A percentile compares a stretch with the other conserved stretches of the same genome.
phyloP scores from a whole-genome alignment of 2,797 vertebrate species.

The Lagorchestes hirsutus region DNA sequence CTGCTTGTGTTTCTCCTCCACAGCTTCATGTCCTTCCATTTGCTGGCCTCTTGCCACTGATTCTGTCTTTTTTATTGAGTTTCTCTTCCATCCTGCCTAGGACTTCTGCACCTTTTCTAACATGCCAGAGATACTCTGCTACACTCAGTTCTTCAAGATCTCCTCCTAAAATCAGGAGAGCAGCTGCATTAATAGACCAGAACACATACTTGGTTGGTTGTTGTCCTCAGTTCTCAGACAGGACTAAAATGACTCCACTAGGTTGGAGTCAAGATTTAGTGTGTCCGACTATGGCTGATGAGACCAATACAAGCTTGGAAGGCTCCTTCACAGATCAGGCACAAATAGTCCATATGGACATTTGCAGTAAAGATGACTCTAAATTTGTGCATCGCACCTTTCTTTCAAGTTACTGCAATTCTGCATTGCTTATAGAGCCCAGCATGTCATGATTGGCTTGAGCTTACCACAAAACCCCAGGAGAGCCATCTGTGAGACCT shows the following conservation, averaged over 20 bases:
- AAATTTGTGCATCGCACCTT: background rate
- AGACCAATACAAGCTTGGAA: background rate
- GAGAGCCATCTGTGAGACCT: background rate
- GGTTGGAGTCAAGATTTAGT: background rate
- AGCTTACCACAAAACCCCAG: background rate
- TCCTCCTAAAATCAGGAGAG: background rate
- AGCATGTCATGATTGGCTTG: background rate
- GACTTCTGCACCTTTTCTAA: background rate
- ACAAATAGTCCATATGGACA: background rate
- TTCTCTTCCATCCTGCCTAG: background rate
- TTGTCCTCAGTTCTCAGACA: background rate
- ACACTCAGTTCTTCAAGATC: background rate
- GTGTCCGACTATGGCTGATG: background rate
- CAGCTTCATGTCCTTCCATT: background rate
- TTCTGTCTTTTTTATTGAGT: background rate
- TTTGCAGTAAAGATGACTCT: background rate
- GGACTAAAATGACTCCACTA: background rate
- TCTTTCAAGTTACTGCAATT: background rate
- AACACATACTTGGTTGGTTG: background rate
- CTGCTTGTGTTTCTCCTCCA: background rate
- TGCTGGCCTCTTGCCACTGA: background rate
- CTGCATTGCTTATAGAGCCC: background rate
- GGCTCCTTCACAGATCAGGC: too few species aligned
- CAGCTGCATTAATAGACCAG: background rate
- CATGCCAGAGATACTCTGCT: background rate